Conservation (phyloP, 2,888 invertebrate species). For the Adelphocoris suturalis region DNA sequence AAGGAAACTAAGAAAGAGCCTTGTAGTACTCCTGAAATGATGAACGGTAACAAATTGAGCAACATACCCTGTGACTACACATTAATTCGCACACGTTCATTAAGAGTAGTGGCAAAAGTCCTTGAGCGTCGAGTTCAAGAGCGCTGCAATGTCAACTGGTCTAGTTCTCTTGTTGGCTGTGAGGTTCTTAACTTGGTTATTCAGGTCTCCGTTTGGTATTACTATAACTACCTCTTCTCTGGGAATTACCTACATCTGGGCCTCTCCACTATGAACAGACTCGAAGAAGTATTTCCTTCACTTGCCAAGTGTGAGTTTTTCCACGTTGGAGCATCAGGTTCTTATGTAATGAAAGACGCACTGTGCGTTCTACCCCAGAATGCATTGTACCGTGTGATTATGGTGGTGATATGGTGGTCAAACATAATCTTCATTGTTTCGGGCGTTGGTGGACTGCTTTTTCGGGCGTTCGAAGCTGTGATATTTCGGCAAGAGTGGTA, state of each 20-base stretch:
- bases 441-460: background rate
- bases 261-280: background rate
- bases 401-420: conserved; percentile 31
- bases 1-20: background rate
- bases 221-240: conserved; percentile 36
- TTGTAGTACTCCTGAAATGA: background rate
- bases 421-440: background rate
- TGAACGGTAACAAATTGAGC: background rate
- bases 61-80: background rate
- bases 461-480: background rate
- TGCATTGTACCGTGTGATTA: background rate
- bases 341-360: background rate
- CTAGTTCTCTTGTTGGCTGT: background rate
- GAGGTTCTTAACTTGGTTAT: background rate
- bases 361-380: conserved; percentile 30
- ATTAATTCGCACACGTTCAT: background rate
- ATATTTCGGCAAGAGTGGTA: background rate
- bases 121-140: background rate
- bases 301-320: background rate
- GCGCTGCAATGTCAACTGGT: background rate
- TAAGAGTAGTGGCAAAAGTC: background rate
- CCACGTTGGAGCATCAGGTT: background rate
- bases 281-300: background rate
- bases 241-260: conserved; percentile 1
- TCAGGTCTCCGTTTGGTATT: background rate